Evolutionary conservation across 2,888 invertebrate species (phyloP).

Genomic region (Mythimna ferrago): DNA sequence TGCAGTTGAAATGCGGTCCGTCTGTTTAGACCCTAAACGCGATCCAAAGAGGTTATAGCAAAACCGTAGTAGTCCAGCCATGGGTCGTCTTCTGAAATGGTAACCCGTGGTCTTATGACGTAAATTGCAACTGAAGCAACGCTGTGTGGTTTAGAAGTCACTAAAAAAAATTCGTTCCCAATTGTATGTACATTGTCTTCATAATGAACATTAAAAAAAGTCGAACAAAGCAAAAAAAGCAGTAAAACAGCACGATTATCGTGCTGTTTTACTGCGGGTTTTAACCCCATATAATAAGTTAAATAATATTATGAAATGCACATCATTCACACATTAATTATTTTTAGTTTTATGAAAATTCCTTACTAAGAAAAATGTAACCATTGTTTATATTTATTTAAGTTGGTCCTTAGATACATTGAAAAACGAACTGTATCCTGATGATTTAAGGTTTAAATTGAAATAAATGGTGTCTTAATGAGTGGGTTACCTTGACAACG

Average conservation of each 20-base stretch:
- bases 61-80: too few relatives aligned
- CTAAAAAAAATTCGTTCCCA: neutral
- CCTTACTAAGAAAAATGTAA: constrained; percentile 30
- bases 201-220: constrained; percentile 17
- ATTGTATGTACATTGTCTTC: neutral
- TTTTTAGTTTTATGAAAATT: constrained; percentile 47
- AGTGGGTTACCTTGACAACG: constrained; percentile 47
- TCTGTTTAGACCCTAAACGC: too few relatives aligned
- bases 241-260: too few relatives aligned
- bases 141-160: too few relatives aligned
- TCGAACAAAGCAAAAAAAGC: too few relatives aligned
- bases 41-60: too few relatives aligned
- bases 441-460: neutral
- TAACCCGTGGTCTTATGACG: too few relatives aligned
- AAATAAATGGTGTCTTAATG: neutral
- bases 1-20: too few relatives aligned
- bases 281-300: constrained; percentile 49
- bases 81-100: too few relatives aligned
- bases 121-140: too few relatives aligned
- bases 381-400: constrained; percentile 38
- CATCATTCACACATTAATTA: constrained; percentile 38
- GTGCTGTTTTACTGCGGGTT: constrained; percentile 30
- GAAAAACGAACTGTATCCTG: neutral
- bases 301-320: constrained; percentile 54
- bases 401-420: neutral